Percentiles rank a stretch among this genome's conserved stretches.
phyloP scores from a whole-genome alignment of 2,888 invertebrate species.

The Apoderus coryli region DNA sequence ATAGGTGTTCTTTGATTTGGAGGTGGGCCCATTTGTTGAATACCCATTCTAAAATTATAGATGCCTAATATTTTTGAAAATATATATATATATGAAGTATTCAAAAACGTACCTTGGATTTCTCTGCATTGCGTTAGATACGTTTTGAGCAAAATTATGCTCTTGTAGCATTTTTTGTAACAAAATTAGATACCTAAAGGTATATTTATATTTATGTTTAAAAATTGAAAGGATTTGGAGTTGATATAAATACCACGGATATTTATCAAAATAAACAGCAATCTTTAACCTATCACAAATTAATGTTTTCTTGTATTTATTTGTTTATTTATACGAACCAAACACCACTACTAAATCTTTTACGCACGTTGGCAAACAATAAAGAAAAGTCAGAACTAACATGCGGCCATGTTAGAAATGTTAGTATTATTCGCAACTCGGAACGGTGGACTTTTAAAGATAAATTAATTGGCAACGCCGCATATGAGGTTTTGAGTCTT shows the following conservation, averaged over 20 bases:
- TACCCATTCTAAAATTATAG: conserved; percentile 30
- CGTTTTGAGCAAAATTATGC: conserved; percentile 43
- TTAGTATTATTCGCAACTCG: too few relatives aligned
- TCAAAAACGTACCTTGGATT: conserved; percentile 40
- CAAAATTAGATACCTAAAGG: conserved; percentile 14
- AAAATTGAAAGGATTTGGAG: too few relatives aligned
- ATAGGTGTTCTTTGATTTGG: conserved; percentile 33
- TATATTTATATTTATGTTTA: too few relatives aligned
- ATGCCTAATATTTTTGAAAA: too few relatives aligned
- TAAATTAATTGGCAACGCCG: too few relatives aligned
- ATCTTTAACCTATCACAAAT: too few relatives aligned
- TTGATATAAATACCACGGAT: too few relatives aligned
- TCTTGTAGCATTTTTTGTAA: conserved; percentile 34
- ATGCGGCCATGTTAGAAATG: conserved; percentile 66
- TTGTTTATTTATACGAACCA: too few relatives aligned
- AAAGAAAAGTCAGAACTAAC: conserved; percentile 66
- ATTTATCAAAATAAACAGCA: too few relatives aligned
- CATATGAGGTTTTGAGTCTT: too few relatives aligned
- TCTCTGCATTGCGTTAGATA: conserved; percentile 50
- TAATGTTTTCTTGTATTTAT: too few relatives aligned
- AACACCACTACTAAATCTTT: conserved; percentile 38
- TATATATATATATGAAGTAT: too few relatives aligned
- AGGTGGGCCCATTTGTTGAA: conserved; percentile 32
- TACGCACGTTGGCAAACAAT: conserved; percentile 57
- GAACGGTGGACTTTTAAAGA: conserved; percentile 12